Evolutionary conservation across 2,797 vertebrate species (phyloP).

Genomic region (Rachycentron canadum): DNA sequence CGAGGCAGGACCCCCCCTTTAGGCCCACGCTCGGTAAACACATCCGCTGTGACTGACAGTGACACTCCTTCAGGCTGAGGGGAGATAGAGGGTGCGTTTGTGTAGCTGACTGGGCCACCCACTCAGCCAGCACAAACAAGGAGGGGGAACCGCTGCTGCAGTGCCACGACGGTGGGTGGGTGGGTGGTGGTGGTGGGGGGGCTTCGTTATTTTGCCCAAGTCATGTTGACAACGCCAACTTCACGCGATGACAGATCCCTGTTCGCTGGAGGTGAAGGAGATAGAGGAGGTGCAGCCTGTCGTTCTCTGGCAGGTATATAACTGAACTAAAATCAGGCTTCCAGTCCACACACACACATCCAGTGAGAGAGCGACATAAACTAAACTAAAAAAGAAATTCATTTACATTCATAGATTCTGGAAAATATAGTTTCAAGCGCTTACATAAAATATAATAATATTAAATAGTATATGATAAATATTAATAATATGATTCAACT

Average conservation of each 20-base stretch:
- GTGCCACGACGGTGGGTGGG: no score
- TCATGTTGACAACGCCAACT: conserved; percentile 23
- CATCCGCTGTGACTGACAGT: conserved; percentile 44
- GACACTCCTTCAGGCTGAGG: conserved; percentile 21
- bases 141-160: conserved; percentile 3
- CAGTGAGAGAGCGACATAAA: no score
- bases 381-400: background rate
- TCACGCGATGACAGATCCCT: conserved; percentile 39
- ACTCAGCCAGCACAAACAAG: conserved; percentile 38
- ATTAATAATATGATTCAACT: background rate
- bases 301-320: background rate
- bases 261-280: conserved; percentile 19
- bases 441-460: no score
- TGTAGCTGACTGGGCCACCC: conserved; percentile 39
- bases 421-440: background rate
- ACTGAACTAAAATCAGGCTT: background rate
- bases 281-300: conserved; percentile 1
- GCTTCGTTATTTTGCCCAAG: conserved; percentile 14
- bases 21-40: conserved; percentile 42
- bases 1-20: conserved; percentile 14
- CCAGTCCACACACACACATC: background rate
- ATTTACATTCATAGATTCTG: background rate
- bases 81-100: conserved; percentile 31
- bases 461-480: no score
- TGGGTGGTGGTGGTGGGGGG: conserved; percentile 35